phyloP scores from a whole-genome alignment of 2,888 invertebrate genomes.

The Polia nebulosa region DNA sequence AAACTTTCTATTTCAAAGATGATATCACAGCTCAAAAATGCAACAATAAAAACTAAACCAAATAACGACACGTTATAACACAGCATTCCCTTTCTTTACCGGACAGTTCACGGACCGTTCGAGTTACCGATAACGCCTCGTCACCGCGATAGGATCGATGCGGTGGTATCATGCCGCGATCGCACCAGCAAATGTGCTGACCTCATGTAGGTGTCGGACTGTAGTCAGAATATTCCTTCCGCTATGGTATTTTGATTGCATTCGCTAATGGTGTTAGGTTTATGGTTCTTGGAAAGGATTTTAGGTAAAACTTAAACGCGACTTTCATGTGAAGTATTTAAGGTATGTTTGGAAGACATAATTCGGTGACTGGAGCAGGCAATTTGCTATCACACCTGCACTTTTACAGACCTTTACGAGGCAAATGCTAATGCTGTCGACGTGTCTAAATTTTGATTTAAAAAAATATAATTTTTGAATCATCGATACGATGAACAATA shows the following conservation, averaged over 20 bases:
- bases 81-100: slow-evolving; percentile 81
- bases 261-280: slow-evolving; percentile 65
- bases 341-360: background rate
- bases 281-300: slow-evolving; percentile 40
- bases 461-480: no score
- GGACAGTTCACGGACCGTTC: slow-evolving; percentile 85
- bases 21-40: slow-evolving; percentile 70
- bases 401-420: no score
- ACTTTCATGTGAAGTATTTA: background rate
- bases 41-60: slow-evolving; percentile 76
- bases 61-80: slow-evolving; percentile 81
- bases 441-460: no score
- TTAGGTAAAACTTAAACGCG: slow-evolving; percentile 24
- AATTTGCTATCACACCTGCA: background rate
- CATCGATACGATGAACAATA: no score
- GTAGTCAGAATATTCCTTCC: slow-evolving; percentile 79
- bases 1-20: slow-evolving; percentile 70
- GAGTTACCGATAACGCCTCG: slow-evolving; percentile 85
- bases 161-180: slow-evolving; percentile 89
- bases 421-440: no score
- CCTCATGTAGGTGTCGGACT: slow-evolving; percentile 86
- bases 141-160: slow-evolving; percentile 89
- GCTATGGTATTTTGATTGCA: slow-evolving; percentile 77
- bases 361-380: background rate
- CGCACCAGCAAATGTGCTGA: slow-evolving; percentile 87